Evolutionary conservation across 2,113 vertebrate genomes (phyloP), one percentile per base, ranked within the genome.

Genomic region (Passerina amoena): DNA sequence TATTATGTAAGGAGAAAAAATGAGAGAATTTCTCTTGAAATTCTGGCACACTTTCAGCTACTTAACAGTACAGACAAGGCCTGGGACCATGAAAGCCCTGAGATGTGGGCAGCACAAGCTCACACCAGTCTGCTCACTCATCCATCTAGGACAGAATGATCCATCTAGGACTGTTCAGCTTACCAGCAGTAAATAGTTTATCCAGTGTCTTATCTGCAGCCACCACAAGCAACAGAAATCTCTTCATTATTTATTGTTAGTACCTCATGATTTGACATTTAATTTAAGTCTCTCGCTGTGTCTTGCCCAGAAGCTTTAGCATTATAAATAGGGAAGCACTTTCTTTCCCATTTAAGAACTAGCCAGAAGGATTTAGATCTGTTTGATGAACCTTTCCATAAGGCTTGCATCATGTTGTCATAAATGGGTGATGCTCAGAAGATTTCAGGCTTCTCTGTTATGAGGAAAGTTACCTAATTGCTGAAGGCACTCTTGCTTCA

Each of bases 201-300:
- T 94, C 84, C 42, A 59, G 50, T 82, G 93, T 53, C 91, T 97
- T 95, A 54, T 66, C 82, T 44, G 42, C 47, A 96, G 45, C 45
- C 63, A 94, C 89, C 66, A 84, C 82, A 89, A 90, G 92, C 94
- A 97, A 94, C 15, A 75, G 83, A 94, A 94, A 84, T 56, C 69
- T 90, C 60, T 92, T 56, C 92, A 90, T 97, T 96, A 94, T 91
- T 97, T 95, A 95, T 72, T 95, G 94, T 96, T 96, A 96, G 91
- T 63, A 65, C 87, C 79, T 89, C 82, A 51, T 94, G 75, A 95
- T 71, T 51, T 84, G 95, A 90, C 95, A 96, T 96, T 96, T 96
- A 89, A 95, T 97, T 96, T 96, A 95, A 96, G 93, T 92, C 86
- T 92, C 85, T 54, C 73, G 66, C 79, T 54, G 40, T 69, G 85